These are phyloP conservation scores for Colius striatus DNA, from an alignment of 2,113 vertebrate species.

Conservation along the genomic window DNA sequence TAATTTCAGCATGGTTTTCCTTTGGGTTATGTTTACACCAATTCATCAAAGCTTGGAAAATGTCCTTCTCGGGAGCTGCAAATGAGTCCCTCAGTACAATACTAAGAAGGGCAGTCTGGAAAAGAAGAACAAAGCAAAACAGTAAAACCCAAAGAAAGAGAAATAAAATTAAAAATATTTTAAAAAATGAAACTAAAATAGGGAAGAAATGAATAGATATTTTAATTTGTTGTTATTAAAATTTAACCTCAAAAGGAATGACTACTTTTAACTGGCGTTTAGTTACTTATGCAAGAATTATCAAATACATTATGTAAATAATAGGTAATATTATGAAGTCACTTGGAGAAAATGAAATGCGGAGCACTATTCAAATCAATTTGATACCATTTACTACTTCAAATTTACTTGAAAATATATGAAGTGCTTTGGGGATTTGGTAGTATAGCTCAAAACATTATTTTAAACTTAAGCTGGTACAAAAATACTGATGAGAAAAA, in stretches of 20 bases:
- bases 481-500: background rate
- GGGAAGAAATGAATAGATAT: background rate
- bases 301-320: background rate
- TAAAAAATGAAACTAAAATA: background rate
- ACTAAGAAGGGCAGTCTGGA: constrained; percentile 88
- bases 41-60: constrained; percentile 93
- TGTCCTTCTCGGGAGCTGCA: constrained; percentile 94
- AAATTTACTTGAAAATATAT: background rate
- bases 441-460: background rate
- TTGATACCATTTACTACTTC: background rate
- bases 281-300: background rate
- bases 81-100: constrained; percentile 93
- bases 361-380: background rate
- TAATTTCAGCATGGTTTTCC: constrained; percentile 87
- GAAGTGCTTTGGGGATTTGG: background rate
- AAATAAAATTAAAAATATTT: background rate
- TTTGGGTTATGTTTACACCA: constrained; percentile 93
- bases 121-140: background rate
- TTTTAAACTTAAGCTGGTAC: background rate
- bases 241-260: background rate
- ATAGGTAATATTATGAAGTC: background rate
- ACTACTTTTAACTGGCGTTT: background rate
- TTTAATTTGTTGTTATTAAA: background rate
- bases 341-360: background rate
- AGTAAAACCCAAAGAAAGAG: background rate